Conservation (phyloP, 2,888 invertebrate species). For the Eristalis pertinax region DNA sequence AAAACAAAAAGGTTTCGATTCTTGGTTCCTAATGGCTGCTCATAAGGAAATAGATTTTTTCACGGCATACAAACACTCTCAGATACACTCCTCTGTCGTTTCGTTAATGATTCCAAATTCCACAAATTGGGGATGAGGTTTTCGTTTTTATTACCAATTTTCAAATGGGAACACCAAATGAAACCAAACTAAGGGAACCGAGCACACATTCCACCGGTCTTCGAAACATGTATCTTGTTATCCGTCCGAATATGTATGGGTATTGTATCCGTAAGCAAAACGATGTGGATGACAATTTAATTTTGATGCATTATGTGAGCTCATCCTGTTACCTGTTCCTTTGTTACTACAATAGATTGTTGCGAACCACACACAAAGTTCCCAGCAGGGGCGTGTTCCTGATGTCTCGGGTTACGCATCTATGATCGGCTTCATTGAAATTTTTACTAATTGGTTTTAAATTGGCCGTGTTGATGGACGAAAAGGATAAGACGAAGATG, state of each 20-base stretch:
- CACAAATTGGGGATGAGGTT: conserved; percentile 64
- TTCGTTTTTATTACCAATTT: conserved; percentile 68
- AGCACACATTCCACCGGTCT: conserved; percentile 31
- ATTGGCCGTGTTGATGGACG: conserved; percentile 70
- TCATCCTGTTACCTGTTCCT: conserved; percentile 62
- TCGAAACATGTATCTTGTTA: conserved; percentile 60
- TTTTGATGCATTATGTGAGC: conserved; percentile 71
- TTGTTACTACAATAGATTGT: conserved; percentile 45
- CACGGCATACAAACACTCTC: conserved; percentile 65
- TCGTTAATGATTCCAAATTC: conserved; percentile 70
- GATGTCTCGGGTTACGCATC: conserved; percentile 71
- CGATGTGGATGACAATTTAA: conserved; percentile 71
- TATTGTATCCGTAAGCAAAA: conserved; percentile 46
- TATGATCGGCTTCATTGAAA: conserved; percentile 72
- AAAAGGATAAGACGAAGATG: conserved; percentile 72
- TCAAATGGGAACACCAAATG: conserved; percentile 66
- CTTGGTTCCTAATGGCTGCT: conserved; percentile 58
- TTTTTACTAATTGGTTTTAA: conserved; percentile 72
- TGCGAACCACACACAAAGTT: conserved; percentile 71
- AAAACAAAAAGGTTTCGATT: conserved; percentile 53
- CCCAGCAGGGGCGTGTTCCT: conserved; percentile 68
- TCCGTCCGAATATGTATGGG: conserved; percentile 38
- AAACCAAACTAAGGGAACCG: neutral
- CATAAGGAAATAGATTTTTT: conserved; percentile 65
- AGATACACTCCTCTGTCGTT: neutral